phyloP scores from a whole-genome alignment of 2,888 invertebrate species.

The Toxonevra muliebris region DNA sequence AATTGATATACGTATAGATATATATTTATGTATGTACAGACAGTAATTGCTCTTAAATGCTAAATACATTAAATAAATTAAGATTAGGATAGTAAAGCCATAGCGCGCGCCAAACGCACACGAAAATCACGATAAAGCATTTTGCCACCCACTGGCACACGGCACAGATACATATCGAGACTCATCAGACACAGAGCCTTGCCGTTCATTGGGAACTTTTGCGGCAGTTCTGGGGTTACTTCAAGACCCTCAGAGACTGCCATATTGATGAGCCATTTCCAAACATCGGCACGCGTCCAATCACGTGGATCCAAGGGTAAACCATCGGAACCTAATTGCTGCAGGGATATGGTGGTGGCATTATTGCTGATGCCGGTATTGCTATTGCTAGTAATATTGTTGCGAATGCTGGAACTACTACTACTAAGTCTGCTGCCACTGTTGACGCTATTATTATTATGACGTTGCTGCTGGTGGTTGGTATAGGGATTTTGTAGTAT shows the following conservation, averaged over 20 bases:
- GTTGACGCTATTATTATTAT: not conserved
- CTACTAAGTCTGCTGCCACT: conserved; percentile 13
- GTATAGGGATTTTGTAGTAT: conserved; percentile 18
- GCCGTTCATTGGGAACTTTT: conserved; percentile 81
- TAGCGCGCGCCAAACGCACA: conserved; percentile 74
- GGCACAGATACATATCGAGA: conserved; percentile 76
- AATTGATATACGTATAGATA: not conserved
- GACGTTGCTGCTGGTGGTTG: not conserved
- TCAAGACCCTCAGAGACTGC: conserved; percentile 67
- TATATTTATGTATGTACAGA: conserved; percentile 2
- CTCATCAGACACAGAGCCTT: conserved; percentile 82
- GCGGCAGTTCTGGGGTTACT: conserved; percentile 61
- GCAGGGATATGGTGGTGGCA: conserved; percentile 36
- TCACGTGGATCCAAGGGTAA: conserved; percentile 73
- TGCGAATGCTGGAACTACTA: conserved; percentile 24
- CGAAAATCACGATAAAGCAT: conserved; percentile 76
- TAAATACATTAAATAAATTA: not conserved
- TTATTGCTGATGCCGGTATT: conserved; percentile 30
- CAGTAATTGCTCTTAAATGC: not conserved
- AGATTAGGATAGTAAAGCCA: conserved; percentile 66
- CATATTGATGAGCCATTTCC: conserved; percentile 72
- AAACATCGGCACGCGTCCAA: conserved; percentile 77
- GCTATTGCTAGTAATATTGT: conserved; percentile 29
- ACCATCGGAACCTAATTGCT: conserved; percentile 57
- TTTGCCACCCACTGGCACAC: conserved; percentile 76